These are phyloP conservation scores for Ictidomys tridecemlineatus DNA, from an alignment of 2,113 vertebrate genomes.

Conservation along the genomic window DNA sequence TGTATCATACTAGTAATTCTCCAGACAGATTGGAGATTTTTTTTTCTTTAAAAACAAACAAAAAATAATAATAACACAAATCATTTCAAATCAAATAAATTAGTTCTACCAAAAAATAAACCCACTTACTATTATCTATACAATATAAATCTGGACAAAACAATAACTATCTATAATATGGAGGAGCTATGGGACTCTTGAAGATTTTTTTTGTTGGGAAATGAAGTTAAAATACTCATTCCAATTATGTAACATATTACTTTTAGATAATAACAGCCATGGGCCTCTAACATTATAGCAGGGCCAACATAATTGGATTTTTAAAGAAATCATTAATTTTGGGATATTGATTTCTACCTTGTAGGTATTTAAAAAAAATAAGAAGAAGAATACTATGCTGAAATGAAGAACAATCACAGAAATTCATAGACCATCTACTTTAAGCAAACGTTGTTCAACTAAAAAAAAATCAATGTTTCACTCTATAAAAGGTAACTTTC, in stretches of 20 bases:
- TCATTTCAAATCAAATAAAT: constrained; percentile 51
- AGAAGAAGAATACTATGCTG: not conserved
- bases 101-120: constrained; percentile 41
- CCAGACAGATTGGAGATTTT: not conserved
- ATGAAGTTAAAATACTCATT: constrained; percentile 29
- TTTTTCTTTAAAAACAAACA: not conserved
- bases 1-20: constrained; percentile 33
- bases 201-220: not conserved
- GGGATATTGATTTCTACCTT: not conserved
- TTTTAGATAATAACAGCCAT: not conserved
- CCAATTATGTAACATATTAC: not conserved
- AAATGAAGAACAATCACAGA: constrained; percentile 51
- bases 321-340: constrained; percentile 29
- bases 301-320: not conserved
- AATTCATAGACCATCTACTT: not conserved
- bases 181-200: not conserved
- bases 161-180: not conserved
- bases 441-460: constrained; percentile 20
- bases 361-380: not conserved
- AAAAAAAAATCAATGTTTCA: constrained; percentile 18
- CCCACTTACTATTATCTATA: constrained; percentile 9
- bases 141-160: constrained; percentile 29
- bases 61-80: not conserved
- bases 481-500: not conserved
- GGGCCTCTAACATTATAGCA: not conserved